Conservation (phyloP, 64 coral and sea anemone genomes). For the Catalaphyllia jardinei region DNA sequence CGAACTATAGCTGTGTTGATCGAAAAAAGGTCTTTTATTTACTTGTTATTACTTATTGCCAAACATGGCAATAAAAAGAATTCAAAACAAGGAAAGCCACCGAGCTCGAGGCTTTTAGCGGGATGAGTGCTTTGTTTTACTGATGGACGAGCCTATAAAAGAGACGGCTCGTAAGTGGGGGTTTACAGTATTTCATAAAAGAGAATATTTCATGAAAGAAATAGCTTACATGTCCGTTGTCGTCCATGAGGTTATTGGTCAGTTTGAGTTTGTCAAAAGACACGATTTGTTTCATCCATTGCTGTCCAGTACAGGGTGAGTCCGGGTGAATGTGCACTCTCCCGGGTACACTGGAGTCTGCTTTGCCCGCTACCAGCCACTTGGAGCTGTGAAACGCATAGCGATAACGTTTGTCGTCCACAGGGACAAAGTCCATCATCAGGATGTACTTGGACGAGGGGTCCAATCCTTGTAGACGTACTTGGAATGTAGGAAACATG, state of each 20-base stretch:
- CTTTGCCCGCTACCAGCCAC: slow-evolving; percentile 96
- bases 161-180: too few species aligned
- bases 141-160: too few species aligned
- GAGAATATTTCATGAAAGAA: too few species aligned
- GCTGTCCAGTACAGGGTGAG: slow-evolving; percentile 93
- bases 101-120: too few species aligned
- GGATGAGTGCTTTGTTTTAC: too few species aligned
- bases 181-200: too few species aligned
- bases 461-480: slow-evolving; percentile 82
- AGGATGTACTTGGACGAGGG: slow-evolving; percentile 89
- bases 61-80: too few species aligned
- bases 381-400: slow-evolving; percentile 98
- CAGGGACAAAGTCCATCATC: slow-evolving; percentile 95
- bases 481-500: slow-evolving; percentile 93
- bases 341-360: slow-evolving; percentile 86
- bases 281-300: slow-evolving; percentile 93
- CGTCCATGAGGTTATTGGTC: slow-evolving; percentile 96
- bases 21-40: too few species aligned
- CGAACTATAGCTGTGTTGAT: too few species aligned
- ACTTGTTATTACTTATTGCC: too few species aligned
- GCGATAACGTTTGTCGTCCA: slow-evolving; percentile 94
- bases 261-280: slow-evolving; percentile 90
- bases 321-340: slow-evolving; percentile 96
- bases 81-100: too few species aligned
- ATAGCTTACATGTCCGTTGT: slow-evolving; percentile 61